Evolutionary conservation across 2,888 invertebrate genomes (phyloP), one percentile per base, ranked within the genome.

Genomic region (Amblyjoppa fuscipennis): DNA sequence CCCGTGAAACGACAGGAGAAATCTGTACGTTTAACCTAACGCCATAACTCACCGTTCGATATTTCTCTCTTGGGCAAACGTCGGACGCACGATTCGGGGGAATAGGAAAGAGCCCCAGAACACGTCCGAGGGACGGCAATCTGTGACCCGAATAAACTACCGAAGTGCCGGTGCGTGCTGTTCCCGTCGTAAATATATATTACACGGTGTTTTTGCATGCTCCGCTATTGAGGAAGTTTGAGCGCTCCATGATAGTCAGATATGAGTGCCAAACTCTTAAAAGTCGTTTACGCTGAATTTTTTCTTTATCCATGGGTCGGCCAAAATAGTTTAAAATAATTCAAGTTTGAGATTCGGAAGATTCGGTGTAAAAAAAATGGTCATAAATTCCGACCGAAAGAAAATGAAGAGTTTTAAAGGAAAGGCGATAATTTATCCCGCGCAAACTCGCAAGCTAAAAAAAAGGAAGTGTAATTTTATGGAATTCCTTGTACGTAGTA

Each of bases 121-220:
- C 61, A 77, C 77, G 61, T 78, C 56, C 70, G 56, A 41, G 61
- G 49, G 66, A 41, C 85, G 86, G 76, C 85, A 81, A 70, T 84
- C 82, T 73, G 85, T 87, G 87, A 86, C 88, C 85, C 81, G 83
- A 90, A 88, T 88, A 87, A 89, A 87, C 84, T 87, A 20, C 34
- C 45, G 16, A 28, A 68, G 68, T 41, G n/a, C 68, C 28, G 45
- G 31, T 45, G 16, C 11, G 64, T 64, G 49, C 31, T 49, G 49
- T 61, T 38, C 4, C 45, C n/a, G 45, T 61, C 49, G 64, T 64
- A 45, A 64, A 64, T 49, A 64, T 59, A 64, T 75, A 45, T 31
- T 0, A 34, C 34, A 2, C 31, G 13, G 49, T 38, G 41, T 28
- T 59, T 78, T 69, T 56, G 31, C 31, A 49, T 31, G 45, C n/a